phyloP scores from a whole-genome alignment of 2,797 vertebrate genomes.

The Sandelia bainsii region DNA sequence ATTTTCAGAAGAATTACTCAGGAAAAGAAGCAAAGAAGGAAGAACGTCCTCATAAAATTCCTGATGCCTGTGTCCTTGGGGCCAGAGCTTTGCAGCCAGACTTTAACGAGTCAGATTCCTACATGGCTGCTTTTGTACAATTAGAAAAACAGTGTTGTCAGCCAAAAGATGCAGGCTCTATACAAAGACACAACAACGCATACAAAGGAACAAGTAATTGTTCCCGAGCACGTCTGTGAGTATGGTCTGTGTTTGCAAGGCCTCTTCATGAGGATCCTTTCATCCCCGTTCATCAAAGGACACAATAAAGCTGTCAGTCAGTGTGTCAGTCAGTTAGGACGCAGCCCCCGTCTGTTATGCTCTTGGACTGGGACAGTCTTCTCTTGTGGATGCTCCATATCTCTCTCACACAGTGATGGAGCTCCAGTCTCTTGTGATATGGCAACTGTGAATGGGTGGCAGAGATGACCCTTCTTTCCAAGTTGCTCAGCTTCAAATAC shows the following conservation, averaged over 20 bases:
- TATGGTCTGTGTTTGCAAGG: conserved; percentile 58
- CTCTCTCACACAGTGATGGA: conserved; percentile 55
- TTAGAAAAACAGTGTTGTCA: conserved; percentile 64
- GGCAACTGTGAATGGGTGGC: conserved; percentile 51
- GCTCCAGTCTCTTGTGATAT: conserved; percentile 49
- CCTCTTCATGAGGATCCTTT: conserved; percentile 67
- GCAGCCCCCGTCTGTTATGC: conserved; percentile 47
- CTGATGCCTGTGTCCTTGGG: conserved; percentile 16
- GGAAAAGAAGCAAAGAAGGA: background rate
- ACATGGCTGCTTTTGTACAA: conserved; percentile 52
- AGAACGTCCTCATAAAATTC: conserved; percentile 21
- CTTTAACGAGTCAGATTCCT: conserved; percentile 44
- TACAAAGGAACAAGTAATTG: conserved; percentile 62
- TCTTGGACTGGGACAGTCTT: conserved; percentile 59
- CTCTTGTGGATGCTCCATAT: conserved; percentile 59
- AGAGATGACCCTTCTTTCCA: conserved; percentile 63
- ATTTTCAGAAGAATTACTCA: background rate
- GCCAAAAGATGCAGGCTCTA: conserved; percentile 56
- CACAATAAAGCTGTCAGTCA: conserved; percentile 78
- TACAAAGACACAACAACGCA: conserved; percentile 65
- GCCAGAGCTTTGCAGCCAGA: conserved; percentile 33
- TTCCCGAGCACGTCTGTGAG: conserved; percentile 42
- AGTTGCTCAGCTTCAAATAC: conserved; percentile 69
- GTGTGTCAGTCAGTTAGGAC: conserved; percentile 66
- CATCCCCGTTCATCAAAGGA: conserved; percentile 65